Conservation (phyloP, 2,797 vertebrate genomes). For the Esox masquinongy region DNA sequence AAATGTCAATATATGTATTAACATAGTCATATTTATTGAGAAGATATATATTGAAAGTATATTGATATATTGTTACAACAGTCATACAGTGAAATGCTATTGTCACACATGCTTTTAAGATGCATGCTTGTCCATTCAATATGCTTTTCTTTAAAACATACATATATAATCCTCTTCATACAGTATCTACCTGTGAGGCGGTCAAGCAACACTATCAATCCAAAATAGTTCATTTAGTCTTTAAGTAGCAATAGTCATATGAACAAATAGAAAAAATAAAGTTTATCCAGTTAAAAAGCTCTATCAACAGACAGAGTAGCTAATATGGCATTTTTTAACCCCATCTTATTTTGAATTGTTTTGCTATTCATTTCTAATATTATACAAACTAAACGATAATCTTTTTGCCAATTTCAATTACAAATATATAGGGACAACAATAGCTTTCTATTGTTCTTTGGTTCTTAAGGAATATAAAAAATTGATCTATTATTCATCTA, state of each 20-base stretch:
- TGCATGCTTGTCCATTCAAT: background rate
- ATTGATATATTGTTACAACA: background rate
- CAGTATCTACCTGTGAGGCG: constrained; percentile 3
- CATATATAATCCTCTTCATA: constrained; percentile 11
- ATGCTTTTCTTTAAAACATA: background rate
- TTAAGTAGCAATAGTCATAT: background rate
- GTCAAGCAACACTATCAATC: background rate
- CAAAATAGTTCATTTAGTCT: background rate
- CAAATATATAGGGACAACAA: background rate
- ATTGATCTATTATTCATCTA: background rate
- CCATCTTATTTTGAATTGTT: background rate
- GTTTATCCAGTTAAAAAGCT: background rate
- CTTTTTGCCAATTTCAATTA: background rate
- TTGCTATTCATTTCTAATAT: background rate
- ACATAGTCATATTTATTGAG: background rate
- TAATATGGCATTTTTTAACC: background rate
- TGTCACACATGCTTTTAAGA: background rate
- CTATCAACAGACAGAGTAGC: background rate
- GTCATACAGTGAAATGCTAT: background rate
- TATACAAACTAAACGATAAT: background rate
- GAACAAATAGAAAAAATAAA: background rate
- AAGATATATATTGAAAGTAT: background rate
- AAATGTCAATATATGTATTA: background rate
- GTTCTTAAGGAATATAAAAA: background rate
- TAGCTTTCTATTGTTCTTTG: background rate